Conservation (phyloP, 2,888 invertebrate species). For the Eudemis profundana region DNA sequence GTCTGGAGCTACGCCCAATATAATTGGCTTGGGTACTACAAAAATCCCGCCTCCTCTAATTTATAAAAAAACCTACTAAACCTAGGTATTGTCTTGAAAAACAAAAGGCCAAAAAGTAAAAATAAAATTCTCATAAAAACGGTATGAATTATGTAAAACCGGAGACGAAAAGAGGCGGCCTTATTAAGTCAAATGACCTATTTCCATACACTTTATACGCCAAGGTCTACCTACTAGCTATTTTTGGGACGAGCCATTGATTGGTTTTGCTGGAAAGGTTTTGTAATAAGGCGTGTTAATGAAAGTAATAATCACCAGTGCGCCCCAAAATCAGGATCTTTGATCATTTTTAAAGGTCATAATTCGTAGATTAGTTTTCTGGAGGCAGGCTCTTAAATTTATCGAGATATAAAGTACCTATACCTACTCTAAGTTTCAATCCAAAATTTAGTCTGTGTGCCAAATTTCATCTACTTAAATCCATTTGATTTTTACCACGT, state of each 20-base stretch:
- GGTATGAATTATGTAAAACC: conserved; percentile 16
- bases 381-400: no score
- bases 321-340: not conserved
- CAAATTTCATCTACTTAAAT: no score
- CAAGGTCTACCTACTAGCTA: conserved; percentile 5
- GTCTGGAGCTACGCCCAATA: no score
- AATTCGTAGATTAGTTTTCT: not conserved
- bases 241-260: conserved; percentile 14
- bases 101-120: conserved; percentile 1
- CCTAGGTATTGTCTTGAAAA: not conserved
- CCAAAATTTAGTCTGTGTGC: no score
- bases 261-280: conserved; percentile 8
- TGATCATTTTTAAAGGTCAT: not conserved
- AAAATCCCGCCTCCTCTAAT: no score
- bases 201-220: conserved; percentile 11
- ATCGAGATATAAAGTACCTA: no score
- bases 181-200: conserved; percentile 30
- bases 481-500: no score
- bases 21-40: no score
- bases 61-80: no score
- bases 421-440: no score
- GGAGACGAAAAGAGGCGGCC: conserved; percentile 9
- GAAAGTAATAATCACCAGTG: not conserved
- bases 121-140: conserved; percentile 23
- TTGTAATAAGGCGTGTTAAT: not conserved